Evolutionary conservation across 2,113 vertebrate species (phyloP).

Genomic region (Epinephelus lanceolatus): DNA sequence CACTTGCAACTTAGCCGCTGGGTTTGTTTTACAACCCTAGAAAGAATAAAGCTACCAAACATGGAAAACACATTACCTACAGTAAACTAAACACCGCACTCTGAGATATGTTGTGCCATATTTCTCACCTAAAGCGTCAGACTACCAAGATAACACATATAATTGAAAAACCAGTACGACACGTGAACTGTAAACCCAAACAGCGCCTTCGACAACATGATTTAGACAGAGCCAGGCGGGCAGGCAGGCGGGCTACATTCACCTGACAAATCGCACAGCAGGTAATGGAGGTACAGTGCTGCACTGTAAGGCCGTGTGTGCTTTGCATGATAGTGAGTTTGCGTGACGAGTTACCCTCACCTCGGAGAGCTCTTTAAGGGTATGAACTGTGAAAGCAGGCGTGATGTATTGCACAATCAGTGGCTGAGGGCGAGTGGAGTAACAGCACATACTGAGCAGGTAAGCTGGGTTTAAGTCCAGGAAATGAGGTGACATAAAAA

Average conservation of each 20-base stretch:
- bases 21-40: constrained; percentile 19
- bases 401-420: constrained; percentile 56
- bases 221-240: constrained; percentile 12
- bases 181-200: constrained; percentile 13
- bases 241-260: constrained; percentile 21
- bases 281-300: constrained; percentile 51
- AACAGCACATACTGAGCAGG: constrained; percentile 53
- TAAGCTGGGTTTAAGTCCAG: constrained; percentile 40
- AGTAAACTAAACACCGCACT: not conserved
- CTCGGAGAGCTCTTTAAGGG: constrained; percentile 53
- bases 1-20: not conserved
- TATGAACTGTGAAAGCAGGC: constrained; percentile 54
- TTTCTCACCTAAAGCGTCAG: constrained; percentile 14
- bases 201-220: constrained; percentile 18
- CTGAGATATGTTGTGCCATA: not conserved
- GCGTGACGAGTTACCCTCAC: constrained; percentile 56
- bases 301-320: constrained; percentile 35
- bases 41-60: constrained; percentile 16
- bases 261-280: constrained; percentile 42
- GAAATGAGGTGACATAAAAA: constrained; percentile 26
- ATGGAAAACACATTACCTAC: constrained; percentile 4
- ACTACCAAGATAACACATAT: not conserved
- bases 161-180: constrained; percentile 16
- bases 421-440: constrained; percentile 28
- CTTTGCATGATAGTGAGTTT: constrained; percentile 47